Conservation (phyloP, 64 coral and sea anemone genomes). For the Hydrozoanthus tunicans region DNA sequence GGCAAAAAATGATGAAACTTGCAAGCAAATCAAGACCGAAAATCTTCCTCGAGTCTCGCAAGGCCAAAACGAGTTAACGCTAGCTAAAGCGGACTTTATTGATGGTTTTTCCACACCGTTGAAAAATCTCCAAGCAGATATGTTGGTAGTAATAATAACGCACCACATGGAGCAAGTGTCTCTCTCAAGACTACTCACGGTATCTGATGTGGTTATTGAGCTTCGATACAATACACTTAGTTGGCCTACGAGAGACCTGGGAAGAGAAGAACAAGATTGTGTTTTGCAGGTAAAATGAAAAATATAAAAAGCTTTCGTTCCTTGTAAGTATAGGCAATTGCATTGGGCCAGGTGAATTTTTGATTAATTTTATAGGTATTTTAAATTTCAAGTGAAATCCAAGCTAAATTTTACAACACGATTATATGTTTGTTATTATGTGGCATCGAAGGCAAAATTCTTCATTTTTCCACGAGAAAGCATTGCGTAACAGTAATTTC, state of each 20-base stretch:
- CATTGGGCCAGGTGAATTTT: neutral
- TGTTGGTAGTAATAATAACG: neutral
- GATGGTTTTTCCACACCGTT: constrained; percentile 5
- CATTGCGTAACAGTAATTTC: no score
- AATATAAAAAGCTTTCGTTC: neutral
- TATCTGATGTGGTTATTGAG: no score
- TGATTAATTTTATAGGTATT: neutral
- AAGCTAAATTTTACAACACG: no score
- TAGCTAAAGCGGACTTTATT: neutral
- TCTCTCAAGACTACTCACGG: neutral
- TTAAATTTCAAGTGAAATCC: no score
- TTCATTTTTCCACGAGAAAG: no score
- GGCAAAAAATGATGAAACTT: no score
- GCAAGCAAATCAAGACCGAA: no score
- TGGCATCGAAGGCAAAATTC: no score
- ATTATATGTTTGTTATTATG: no score
- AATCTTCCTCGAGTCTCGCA: no score
- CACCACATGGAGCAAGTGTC: constrained; percentile 1
- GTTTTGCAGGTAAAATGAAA: neutral
- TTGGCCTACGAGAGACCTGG: no score
- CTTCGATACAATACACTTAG: no score
- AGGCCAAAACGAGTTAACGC: neutral
- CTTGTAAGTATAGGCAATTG: constrained; percentile 10
- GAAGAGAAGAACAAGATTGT: neutral
- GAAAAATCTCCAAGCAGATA: neutral